Conservation (phyloP, 2,888 invertebrate species). For the Dicroscelio sp. region DNA sequence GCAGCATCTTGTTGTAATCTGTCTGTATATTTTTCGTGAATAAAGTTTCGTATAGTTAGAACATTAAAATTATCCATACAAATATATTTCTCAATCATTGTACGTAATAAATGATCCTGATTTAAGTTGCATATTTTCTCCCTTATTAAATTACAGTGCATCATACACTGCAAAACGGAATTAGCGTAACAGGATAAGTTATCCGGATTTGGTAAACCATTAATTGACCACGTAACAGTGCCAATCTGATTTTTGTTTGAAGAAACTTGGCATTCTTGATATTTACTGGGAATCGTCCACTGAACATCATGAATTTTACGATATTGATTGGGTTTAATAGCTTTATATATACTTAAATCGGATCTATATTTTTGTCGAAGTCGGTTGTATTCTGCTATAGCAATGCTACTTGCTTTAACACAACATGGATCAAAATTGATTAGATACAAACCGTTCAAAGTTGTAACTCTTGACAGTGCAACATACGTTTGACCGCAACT, state of each 20-base stretch:
- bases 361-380: slow-evolving; percentile 13
- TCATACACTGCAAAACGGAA: neutral
- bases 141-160: slow-evolving; percentile 21
- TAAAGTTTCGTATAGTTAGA: too few species aligned
- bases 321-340: slow-evolving; percentile 56
- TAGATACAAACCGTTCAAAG: slow-evolving; percentile 30
- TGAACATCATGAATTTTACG: slow-evolving; percentile 38
- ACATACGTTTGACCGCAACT: slow-evolving; percentile 30
- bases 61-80: too few species aligned
- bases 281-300: slow-evolving; percentile 32
- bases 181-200: slow-evolving; percentile 22
- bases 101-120: neutral
- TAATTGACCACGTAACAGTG: neutral
- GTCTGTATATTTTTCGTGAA: neutral
- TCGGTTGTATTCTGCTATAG: slow-evolving; percentile 30
- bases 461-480: slow-evolving; percentile 27
- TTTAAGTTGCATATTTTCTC: slow-evolving; percentile 22
- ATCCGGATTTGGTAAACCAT: slow-evolving; percentile 15
- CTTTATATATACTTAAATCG: slow-evolving; percentile 67
- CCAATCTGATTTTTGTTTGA: neutral
- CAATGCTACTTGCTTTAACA: slow-evolving; percentile 70
- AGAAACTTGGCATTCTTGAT: slow-evolving; percentile 22
- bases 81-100: too few species aligned
- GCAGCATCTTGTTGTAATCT: too few species aligned
- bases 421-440: slow-evolving; percentile 45